Evolutionary conservation across 2,888 invertebrate species (phyloP).

Genomic region (Barypeithes pellucidus): DNA sequence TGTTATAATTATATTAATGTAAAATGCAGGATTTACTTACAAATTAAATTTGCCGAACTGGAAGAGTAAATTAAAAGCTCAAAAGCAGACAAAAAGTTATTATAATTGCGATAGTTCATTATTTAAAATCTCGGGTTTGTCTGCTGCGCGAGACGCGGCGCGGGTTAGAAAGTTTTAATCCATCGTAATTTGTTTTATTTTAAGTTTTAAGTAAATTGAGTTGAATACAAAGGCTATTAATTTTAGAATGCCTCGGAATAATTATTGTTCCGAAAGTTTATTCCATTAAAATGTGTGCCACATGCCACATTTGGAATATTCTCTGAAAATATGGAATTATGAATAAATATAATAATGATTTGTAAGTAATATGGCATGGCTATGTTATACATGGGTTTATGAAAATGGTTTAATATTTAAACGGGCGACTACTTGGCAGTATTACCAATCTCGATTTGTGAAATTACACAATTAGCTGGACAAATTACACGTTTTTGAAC

Average conservation of each 20-base stretch:
- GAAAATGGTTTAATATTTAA: no score
- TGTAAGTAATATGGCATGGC: no score
- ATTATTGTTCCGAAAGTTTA: conserved; percentile 15
- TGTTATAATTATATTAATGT: not conserved
- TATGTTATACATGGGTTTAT: no score
- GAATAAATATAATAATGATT: no score
- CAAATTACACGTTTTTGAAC: no score
- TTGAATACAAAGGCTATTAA: conserved; percentile 24
- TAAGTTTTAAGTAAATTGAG: conserved; percentile 35
- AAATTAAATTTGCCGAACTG: conserved; percentile 45
- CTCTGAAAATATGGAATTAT: not conserved
- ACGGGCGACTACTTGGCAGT: no score
- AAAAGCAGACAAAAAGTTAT: conserved; percentile 50
- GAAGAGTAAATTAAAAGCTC: conserved; percentile 47
- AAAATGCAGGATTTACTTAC: conserved; percentile 9
- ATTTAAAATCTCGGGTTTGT: conserved; percentile 50
- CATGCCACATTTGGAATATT: not conserved
- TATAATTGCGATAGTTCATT: conserved; percentile 51
- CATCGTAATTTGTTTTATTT: conserved; percentile 46
- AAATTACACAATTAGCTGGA: no score
- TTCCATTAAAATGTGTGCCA: conserved; percentile 6
- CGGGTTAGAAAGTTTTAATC: conserved; percentile 44
- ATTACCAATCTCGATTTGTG: no score
- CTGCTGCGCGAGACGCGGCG: conserved; percentile 21
- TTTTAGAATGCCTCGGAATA: conserved; percentile 14